phyloP scores from a whole-genome alignment of 2,888 invertebrate species.

The Polietes domitor region DNA sequence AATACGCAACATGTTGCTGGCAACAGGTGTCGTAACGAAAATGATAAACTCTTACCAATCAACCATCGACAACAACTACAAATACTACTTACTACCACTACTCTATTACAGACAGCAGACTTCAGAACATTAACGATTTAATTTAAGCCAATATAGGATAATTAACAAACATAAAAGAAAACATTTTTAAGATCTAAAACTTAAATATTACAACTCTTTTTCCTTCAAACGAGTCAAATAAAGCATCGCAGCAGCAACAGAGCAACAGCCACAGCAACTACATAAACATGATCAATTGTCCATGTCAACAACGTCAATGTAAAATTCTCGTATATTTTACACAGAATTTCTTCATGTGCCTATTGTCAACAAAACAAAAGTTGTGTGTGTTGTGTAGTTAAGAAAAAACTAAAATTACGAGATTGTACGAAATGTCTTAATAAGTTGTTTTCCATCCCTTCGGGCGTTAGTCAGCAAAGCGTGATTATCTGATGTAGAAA shows the following conservation, averaged over 20 bases:
- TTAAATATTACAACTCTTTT: slow-evolving; percentile 19
- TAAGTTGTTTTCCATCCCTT: slow-evolving; percentile 9
- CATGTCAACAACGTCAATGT: neutral
- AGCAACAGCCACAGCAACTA: neutral
- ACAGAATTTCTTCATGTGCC: slow-evolving; percentile 62
- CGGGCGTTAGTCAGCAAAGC: slow-evolving; percentile 1
- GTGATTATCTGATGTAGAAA: neutral
- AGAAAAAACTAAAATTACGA: neutral
- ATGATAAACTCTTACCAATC: slow-evolving; percentile 4
- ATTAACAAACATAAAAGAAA: slow-evolving; percentile 44
- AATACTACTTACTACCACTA: neutral
- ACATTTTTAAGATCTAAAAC: slow-evolving; percentile 54
- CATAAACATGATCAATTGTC: slow-evolving; percentile 45
- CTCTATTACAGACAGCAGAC: neutral
- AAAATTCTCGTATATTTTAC: slow-evolving; percentile 40
- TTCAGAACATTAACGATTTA: slow-evolving; percentile 23
- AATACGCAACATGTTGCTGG: slow-evolving; percentile 57
- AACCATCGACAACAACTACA: slow-evolving; percentile 45
- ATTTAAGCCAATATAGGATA: slow-evolving; percentile 50
- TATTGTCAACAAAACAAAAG: slow-evolving; percentile 22
- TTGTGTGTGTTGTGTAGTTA: slow-evolving; percentile 16
- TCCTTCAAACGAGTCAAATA: neutral
- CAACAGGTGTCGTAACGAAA: slow-evolving; percentile 47
- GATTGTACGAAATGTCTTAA: slow-evolving; percentile 48
- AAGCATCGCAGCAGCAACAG: slow-evolving; percentile 2